Base-by-base conservation (phyloP, 2,888 invertebrate genomes). In the Meteorus colon region DNA sequence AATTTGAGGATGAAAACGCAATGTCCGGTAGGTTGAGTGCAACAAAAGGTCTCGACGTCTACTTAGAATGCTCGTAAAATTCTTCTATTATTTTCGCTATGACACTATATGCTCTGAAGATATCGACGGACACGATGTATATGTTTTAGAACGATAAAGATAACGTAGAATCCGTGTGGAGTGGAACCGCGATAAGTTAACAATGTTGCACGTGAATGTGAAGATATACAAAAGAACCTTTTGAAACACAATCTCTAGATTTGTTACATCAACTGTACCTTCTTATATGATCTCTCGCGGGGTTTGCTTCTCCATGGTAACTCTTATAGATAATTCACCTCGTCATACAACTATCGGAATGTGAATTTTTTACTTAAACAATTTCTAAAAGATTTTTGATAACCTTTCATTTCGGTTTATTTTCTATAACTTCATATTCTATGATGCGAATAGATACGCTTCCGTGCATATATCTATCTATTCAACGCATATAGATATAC, bases 201-300 rank as follows among this genome's bases (percentile, higher is more conserved):
- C 65, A 65, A 65, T 24, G 65, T n/a, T 37, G 34, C 37, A 34
- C 24, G 65, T 65, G 37, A n/a, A 65, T 41, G 8, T 65, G 19
- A 8, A 55, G 2, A 65, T 65, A 65, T 65, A 65, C 37, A 19
- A 16, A 37, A 16, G 10, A 2, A 63, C 75, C 76, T 75, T 77
- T 78, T 77, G 73, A 80, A 79, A 77, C 71, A 76, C 79, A 82
- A 84, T 84, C 82, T 82, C 66, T 60, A 79, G 82, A 84, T 84
- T 84, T 84, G 84, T 84, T 81, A 79, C 82, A 34, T 62, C 73
- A 73, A 79, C 81, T 77, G 80, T 77, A 82, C 80, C 80, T 75
- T 76, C 60, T 62, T 68, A 73, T 81, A 3, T 10, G 45, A 82
- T 83, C 81, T 83, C 82, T 82, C 81, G 82, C 81, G 79, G 80